phyloP scores from a whole-genome alignment of 2,113 vertebrate species.

The Myocastor coypus region DNA sequence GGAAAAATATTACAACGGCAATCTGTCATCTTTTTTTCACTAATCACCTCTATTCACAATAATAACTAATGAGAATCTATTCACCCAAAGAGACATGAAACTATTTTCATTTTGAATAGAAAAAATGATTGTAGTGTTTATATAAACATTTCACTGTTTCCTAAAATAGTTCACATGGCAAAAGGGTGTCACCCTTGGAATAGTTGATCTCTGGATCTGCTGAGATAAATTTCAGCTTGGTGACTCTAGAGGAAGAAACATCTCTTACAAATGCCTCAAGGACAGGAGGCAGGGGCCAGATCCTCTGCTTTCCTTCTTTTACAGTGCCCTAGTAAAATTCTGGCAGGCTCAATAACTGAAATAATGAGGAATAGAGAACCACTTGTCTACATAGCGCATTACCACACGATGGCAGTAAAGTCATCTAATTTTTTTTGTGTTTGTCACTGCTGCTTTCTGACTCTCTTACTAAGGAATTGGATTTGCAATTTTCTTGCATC shows the following conservation, averaged over 20 bases:
- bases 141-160: slow-evolving; percentile 37
- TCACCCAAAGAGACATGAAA: background rate
- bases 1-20: background rate
- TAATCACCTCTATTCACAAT: slow-evolving; percentile 56
- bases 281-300: background rate
- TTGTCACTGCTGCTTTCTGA: background rate
- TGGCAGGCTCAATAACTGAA: background rate
- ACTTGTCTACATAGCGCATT: background rate
- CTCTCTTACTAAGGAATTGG: background rate
- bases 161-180: slow-evolving; percentile 31
- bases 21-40: background rate
- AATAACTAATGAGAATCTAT: slow-evolving; percentile 15
- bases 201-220: background rate
- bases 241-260: background rate
- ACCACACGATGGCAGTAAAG: slow-evolving; percentile 77
- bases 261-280: background rate
- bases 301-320: background rate
- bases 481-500: slow-evolving; percentile 39
- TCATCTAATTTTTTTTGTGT: slow-evolving; percentile 44
- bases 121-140: background rate
- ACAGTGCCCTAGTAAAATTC: background rate
- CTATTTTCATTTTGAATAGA: slow-evolving; percentile 48
- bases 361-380: background rate
- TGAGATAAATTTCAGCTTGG: background rate
- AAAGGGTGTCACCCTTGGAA: background rate